Evolutionary conservation across 2,888 invertebrate genomes (phyloP).

Genomic region (Nezara viridula): DNA sequence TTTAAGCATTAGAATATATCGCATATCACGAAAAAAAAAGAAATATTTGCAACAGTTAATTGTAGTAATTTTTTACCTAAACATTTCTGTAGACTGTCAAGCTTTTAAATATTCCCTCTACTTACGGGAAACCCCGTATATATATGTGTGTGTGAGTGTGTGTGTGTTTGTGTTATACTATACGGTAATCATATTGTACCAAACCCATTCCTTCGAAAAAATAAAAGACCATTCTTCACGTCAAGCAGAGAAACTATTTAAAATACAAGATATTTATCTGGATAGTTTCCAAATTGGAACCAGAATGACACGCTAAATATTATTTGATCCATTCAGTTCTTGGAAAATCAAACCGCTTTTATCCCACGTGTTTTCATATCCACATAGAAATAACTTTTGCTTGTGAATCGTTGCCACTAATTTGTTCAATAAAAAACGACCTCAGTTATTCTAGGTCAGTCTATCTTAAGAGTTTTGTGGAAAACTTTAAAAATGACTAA

Average conservation of each 20-base stretch:
- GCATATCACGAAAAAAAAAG: too few species aligned
- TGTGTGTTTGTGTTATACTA: too few species aligned
- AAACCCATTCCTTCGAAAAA: neutral
- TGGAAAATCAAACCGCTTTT: neutral
- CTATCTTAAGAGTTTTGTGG: neutral
- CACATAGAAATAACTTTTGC: neutral
- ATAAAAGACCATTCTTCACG: neutral
- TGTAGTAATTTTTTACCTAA: too few species aligned
- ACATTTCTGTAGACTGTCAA: too few species aligned
- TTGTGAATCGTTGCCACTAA: neutral
- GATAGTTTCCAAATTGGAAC: conserved; percentile 10
- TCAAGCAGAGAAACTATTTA: neutral
- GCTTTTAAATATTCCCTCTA: too few species aligned
- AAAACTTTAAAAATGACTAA: neutral
- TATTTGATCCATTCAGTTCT: neutral
- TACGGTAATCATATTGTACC: too few species aligned
- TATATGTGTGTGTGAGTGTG: too few species aligned
- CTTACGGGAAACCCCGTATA: too few species aligned
- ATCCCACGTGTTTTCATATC: neutral
- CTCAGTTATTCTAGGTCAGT: neutral
- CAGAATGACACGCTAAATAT: conserved; percentile 11
- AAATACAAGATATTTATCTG: neutral
- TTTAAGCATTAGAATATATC: too few species aligned
- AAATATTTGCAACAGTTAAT: too few species aligned
- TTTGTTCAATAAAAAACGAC: neutral